Evolutionary conservation across 1,140 invertebrate genomes (phyloP), one percentile per base, ranked within the genome.

Genomic region (Aphaenogaster floridana): DNA sequence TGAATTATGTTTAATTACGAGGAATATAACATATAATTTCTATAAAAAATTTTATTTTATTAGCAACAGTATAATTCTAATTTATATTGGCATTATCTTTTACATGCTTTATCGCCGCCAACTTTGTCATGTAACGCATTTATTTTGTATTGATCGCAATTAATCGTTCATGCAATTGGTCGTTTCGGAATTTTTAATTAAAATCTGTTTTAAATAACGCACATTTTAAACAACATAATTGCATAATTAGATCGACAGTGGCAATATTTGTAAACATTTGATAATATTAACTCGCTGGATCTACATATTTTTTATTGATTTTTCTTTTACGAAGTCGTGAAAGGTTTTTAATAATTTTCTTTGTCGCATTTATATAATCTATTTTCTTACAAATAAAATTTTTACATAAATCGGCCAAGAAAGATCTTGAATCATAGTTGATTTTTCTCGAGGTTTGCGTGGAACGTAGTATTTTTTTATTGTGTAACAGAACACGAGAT

Each of bases 161-260:
- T 88, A 88, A 91, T 87, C 42, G 63, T 36, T 39, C 50, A 69
- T 45, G 59, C 64, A 89, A 91, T 64, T 6, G 61, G 21, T 85
- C 68, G 6, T 57, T 61, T 45, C 64, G 84, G 76, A 89, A 92
- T 91, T 91, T 92, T 79, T 72, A 92, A 91, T 91, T 91, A 91
- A 92, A 91, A 90, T 88, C 61, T 42, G 71, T 86, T 86, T 0
- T 21, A 91, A 91, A 88, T 91, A 91, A 87, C 89, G 68, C 39
- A 15, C 4, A 13, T 63, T 63, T 63, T 17, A 63, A 11, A 28
- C 11, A 42, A 79, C 21, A 71, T 88, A 89, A 89, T 89, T 87
- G 68, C 63, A 21, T 13, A 84, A 84, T 80, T 59, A 77, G 81
- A 79, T 86, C 61, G 42, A 45, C 50, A 85, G 59, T 89, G 39